phyloP scores from a whole-genome alignment of 2,113 vertebrate genomes.

The Anarrhichthys ocellatus region DNA sequence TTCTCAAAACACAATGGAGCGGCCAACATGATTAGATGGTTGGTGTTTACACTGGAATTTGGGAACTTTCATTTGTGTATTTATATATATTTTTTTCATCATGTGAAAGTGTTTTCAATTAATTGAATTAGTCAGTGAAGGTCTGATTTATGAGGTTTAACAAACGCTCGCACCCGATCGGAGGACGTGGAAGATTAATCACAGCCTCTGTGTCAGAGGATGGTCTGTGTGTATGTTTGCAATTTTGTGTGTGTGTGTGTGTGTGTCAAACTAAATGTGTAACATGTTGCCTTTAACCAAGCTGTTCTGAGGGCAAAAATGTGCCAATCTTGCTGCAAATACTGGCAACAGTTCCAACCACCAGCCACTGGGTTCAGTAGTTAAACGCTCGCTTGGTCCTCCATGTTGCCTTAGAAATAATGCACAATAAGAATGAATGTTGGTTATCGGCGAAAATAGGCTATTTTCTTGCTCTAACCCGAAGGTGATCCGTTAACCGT shows the following conservation, averaged over 20 bases:
- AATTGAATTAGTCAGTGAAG: slow-evolving; percentile 39
- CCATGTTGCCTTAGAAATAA: slow-evolving; percentile 82
- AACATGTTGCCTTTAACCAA: slow-evolving; percentile 82
- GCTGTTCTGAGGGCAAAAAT: slow-evolving; percentile 54
- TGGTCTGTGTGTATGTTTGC: slow-evolving; percentile 25
- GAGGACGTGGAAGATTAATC: slow-evolving; percentile 29
- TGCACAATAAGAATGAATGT: slow-evolving; percentile 81
- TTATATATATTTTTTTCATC: slow-evolving; percentile 49
- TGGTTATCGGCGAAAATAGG: slow-evolving; percentile 38
- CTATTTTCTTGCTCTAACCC: slow-evolving; percentile 39
- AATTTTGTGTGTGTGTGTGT: slow-evolving; percentile 6
- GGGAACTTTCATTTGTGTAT: slow-evolving; percentile 46
- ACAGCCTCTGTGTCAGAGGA: slow-evolving; percentile 49
- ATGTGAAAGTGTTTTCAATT: slow-evolving; percentile 1
- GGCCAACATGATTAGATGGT: slow-evolving; percentile 10
- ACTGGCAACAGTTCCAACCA: slow-evolving; percentile 57
- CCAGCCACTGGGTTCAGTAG: slow-evolving; percentile 63
- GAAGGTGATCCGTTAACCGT: slow-evolving; percentile 29
- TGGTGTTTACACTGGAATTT: slow-evolving; percentile 67
- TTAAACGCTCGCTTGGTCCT: slow-evolving; percentile 69
- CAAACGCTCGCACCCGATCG: slow-evolving; percentile 29
- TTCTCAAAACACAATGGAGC: slow-evolving; percentile 20
- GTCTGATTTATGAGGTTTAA: slow-evolving; percentile 52
- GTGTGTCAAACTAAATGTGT: slow-evolving; percentile 60
- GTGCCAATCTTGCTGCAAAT: slow-evolving; percentile 65